phyloP scores from a whole-genome alignment of 2,113 vertebrate species.

The Semnornis frantzii region DNA sequence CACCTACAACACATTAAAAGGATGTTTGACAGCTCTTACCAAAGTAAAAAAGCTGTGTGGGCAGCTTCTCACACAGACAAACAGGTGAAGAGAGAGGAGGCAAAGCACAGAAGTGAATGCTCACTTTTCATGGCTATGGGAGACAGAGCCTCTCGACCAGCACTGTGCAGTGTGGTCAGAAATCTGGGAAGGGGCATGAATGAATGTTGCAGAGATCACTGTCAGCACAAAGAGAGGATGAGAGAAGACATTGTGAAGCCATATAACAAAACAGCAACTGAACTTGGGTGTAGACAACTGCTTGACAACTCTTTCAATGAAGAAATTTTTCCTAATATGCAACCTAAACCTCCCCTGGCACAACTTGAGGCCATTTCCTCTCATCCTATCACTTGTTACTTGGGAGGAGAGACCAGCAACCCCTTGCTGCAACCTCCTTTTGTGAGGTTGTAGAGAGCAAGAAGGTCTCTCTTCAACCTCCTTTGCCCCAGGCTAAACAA shows the following conservation, averaged over 20 bases:
- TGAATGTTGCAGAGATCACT: neutral
- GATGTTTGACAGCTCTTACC: neutral
- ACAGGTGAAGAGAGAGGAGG: neutral
- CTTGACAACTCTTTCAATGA: too few species aligned
- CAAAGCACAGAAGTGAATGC: neutral
- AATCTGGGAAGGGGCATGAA: neutral
- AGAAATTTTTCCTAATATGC: too few species aligned
- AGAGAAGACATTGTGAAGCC: neutral
- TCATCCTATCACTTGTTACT: too few species aligned
- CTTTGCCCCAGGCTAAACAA: too few species aligned
- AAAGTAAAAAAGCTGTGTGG: neutral
- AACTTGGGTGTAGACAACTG: neutral
- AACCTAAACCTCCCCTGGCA: too few species aligned
- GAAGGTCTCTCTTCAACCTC: too few species aligned
- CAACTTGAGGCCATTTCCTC: too few species aligned
- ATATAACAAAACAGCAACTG: neutral
- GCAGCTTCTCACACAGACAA: neutral
- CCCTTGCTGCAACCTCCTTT: too few species aligned
- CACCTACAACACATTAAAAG: neutral
- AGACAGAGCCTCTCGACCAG: neutral
- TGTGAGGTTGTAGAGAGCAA: too few species aligned
- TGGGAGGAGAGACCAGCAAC: too few species aligned
- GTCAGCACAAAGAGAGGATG: neutral
- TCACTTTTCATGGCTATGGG: neutral
- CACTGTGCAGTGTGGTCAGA: neutral